phyloP scores from a whole-genome alignment of 2,113 vertebrate species.

The Ptyas mucosa region DNA sequence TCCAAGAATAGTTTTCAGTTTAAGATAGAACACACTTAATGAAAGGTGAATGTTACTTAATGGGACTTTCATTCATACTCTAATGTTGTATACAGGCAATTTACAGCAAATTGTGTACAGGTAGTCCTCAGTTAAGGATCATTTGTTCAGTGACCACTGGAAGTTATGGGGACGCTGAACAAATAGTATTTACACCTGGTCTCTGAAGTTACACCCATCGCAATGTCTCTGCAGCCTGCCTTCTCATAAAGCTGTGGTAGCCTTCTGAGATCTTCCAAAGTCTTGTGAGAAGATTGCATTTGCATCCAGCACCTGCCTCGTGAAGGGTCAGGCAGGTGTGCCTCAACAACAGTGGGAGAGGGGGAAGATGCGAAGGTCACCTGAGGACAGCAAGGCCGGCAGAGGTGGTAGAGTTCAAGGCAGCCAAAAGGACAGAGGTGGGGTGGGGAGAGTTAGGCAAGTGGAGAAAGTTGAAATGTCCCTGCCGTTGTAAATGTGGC shows the following conservation, averaged over 20 bases:
- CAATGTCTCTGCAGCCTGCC: not conserved
- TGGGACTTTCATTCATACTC: not conserved
- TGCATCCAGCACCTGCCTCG: not conserved
- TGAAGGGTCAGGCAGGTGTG: not conserved
- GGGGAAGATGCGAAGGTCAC: fast-evolving
- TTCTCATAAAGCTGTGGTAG: not conserved
- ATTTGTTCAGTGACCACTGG: not conserved
- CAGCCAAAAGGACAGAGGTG: not conserved
- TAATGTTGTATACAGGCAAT: not conserved
- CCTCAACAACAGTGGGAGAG: not conserved
- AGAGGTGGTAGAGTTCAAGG: not conserved
- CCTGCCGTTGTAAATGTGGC: not conserved
- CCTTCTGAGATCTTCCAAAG: not conserved
- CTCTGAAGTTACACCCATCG: not conserved
- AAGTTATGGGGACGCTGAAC: not conserved
- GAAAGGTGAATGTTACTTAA: not conserved
- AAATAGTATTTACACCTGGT: not conserved
- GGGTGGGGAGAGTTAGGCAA: not conserved
- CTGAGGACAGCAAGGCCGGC: not conserved
- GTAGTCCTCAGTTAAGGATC: not conserved
- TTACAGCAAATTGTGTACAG: not conserved
- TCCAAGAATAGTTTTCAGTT: not conserved
- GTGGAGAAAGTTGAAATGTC: not conserved
- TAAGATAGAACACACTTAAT: not conserved
- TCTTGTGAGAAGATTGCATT: not conserved